Evolutionary conservation across 2,113 vertebrate genomes (phyloP).

Genomic region (Mandrillus leucophaeus): DNA sequence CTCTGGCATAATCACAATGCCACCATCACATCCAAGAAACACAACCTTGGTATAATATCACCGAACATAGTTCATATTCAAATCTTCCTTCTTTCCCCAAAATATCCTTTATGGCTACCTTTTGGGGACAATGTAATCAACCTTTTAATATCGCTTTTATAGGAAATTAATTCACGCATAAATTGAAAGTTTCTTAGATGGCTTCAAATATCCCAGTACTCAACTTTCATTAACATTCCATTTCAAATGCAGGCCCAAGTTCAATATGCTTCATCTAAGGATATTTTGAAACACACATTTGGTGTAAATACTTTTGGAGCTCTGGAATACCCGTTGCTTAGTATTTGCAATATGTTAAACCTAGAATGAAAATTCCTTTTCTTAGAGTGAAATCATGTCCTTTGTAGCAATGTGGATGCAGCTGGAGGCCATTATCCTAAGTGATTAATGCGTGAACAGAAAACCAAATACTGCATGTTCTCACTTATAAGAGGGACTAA

Average conservation of each 20-base stretch:
- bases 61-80: neutral
- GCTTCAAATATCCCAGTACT: neutral
- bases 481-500: too few species aligned
- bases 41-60: neutral
- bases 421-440: too few species aligned
- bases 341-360: neutral
- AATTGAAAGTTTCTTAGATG: neutral
- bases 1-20: neutral
- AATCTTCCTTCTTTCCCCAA: neutral
- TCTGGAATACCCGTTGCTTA: neutral
- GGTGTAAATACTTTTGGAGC: neutral
- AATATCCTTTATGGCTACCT: neutral
- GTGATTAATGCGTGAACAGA: too few species aligned
- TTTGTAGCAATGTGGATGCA: too few species aligned
- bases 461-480: too few species aligned
- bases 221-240: constrained; percentile 14
- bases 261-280: neutral
- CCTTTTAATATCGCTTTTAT: neutral
- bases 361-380: neutral
- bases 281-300: constrained; percentile 25
- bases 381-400: too few species aligned
- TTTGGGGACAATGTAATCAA: neutral
- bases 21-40: neutral
- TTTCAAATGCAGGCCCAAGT: neutral
- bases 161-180: neutral